Percentiles rank a stretch among this genome's conserved stretches.
Evolutionary conservation across 2,888 invertebrate species (phyloP).

Genomic region (Pteria penguin): DNA sequence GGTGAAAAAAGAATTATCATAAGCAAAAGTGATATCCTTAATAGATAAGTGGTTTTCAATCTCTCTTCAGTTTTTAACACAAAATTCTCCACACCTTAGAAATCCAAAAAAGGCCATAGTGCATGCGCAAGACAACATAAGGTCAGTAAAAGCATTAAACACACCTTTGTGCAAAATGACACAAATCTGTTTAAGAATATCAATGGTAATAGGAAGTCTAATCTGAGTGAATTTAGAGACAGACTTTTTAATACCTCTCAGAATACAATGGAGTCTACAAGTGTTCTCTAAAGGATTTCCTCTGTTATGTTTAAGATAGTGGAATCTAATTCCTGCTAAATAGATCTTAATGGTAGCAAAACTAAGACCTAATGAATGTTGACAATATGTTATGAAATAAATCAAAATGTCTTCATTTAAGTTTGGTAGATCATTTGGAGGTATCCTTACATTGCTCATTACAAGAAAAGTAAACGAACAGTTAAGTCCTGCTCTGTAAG

Average conservation of each 20-base stretch:
- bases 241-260: conserved; percentile 4
- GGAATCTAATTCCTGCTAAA: conserved; percentile 1
- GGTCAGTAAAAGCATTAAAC: conserved; percentile 9
- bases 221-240: neutral
- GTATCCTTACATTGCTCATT: no score
- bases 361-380: neutral
- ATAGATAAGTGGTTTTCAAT: neutral
- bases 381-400: conserved; percentile 6
- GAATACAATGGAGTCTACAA: neutral
- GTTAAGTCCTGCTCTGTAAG: conserved; percentile 9
- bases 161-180: neutral
- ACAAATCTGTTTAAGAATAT: neutral
- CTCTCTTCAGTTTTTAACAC: neutral
- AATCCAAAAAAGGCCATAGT: conserved; percentile 1
- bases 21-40: neutral
- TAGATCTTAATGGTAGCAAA: neutral
- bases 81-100: neutral
- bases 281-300: neutral
- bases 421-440: neutral
- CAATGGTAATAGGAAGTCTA: conserved; percentile 5
- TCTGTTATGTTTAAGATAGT: neutral
- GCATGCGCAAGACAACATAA: neutral
- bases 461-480: conserved; percentile 12
- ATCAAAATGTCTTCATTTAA: conserved; percentile 11
- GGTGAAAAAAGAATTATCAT: neutral